These are phyloP conservation scores for Drosophila paracracens DNA, from an alignment of 2,888 invertebrate species.

Conservation along the genomic window DNA sequence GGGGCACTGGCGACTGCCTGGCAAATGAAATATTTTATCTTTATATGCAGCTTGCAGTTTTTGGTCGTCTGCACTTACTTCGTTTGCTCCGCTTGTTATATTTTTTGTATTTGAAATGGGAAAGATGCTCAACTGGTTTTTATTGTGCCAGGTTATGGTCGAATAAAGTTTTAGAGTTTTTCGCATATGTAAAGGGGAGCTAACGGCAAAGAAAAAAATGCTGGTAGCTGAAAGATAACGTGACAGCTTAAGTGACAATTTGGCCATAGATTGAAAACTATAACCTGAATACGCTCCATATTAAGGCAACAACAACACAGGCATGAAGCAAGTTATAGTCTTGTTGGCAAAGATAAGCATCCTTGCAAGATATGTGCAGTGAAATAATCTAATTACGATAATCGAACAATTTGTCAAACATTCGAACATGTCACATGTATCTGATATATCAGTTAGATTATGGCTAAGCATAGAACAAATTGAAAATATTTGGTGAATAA, in stretches of 20 bases:
- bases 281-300: background rate
- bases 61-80: conserved; percentile 23
- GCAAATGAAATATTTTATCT: conserved; percentile 77
- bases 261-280: conserved; percentile 6
- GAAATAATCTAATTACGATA: background rate
- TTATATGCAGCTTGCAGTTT: conserved; percentile 66
- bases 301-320: background rate
- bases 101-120: conserved; percentile 52
- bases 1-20: conserved; percentile 27
- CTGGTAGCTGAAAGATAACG: background rate
- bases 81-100: background rate
- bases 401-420: background rate
- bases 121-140: conserved; percentile 67
- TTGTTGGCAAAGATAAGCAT: background rate
- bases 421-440: background rate
- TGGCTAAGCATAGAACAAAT: background rate
- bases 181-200: conserved; percentile 6
- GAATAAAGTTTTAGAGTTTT: conserved; percentile 51
- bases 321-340: background rate
- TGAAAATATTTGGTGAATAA: background rate
- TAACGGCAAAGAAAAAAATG: background rate
- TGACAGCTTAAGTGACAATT: conserved; percentile 24
- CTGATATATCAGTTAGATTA: background rate
- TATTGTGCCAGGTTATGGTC: conserved; percentile 64
- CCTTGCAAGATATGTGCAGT: background rate